These are phyloP conservation scores for Dicaeum eximium DNA, from an alignment of 2,113 vertebrate species.

Conservation along the genomic window DNA sequence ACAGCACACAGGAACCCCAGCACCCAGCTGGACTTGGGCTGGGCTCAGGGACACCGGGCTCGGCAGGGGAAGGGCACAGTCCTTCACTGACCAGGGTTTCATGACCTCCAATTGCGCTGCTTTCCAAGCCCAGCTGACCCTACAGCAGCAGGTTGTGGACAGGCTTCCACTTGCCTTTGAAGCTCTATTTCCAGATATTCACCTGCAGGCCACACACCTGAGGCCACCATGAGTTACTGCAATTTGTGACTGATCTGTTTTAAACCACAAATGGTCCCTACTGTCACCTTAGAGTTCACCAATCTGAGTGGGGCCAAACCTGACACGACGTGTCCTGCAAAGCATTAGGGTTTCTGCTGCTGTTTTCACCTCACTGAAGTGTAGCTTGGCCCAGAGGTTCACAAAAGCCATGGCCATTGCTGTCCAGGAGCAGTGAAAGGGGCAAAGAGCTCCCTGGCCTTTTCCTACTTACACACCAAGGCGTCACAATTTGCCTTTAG, in stretches of 20 bases:
- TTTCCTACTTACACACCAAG: neutral
- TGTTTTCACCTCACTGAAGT: neutral
- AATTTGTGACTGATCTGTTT: neutral
- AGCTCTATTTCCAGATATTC: neutral
- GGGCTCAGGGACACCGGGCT: neutral
- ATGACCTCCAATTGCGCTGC: rapidly evolving
- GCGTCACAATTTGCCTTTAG: neutral
- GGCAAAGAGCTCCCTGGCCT: neutral
- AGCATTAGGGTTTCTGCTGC: neutral
- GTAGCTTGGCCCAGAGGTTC: neutral
- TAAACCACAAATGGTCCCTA: neutral
- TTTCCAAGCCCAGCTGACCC: neutral
- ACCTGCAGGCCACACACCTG: neutral
- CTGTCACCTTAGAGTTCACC: neutral
- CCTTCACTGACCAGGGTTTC: neutral
- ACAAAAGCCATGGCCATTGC: neutral
- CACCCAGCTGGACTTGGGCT: neutral
- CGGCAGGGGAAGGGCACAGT: neutral
- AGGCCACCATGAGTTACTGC: neutral
- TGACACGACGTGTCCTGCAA: neutral
- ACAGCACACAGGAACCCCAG: neutral
- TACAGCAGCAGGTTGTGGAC: neutral
- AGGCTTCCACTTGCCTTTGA: neutral
- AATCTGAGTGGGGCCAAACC: neutral
- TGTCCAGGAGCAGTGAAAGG: neutral